These are phyloP conservation scores for Cyclura pinguis DNA, from an alignment of 2,797 vertebrate species.

Conservation along the genomic window DNA sequence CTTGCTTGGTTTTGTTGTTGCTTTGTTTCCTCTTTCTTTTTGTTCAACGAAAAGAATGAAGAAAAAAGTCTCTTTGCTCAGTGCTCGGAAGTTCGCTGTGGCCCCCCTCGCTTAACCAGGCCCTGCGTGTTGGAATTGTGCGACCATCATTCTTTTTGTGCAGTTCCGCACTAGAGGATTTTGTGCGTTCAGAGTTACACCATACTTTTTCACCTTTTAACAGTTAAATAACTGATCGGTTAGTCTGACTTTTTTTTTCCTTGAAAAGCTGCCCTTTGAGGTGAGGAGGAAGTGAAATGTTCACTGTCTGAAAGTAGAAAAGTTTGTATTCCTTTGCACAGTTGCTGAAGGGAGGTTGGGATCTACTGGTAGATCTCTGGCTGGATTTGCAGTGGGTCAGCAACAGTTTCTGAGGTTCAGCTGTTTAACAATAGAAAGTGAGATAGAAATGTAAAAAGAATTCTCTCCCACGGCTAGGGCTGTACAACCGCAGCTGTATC, in stretches of 20 bases:
- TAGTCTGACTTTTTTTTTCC: background rate
- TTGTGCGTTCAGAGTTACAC: background rate
- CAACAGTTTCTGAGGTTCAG: background rate
- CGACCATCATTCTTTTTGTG: background rate
- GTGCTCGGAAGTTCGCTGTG: rapidly evolving
- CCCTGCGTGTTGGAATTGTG: background rate
- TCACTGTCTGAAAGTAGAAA: background rate
- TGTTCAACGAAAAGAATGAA: no score
- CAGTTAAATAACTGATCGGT: background rate
- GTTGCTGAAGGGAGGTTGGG: background rate
- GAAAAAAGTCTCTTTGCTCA: background rate
- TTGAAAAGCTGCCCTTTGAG: background rate
- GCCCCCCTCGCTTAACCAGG: background rate
- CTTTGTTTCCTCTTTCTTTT: no score
- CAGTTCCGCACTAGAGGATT: background rate
- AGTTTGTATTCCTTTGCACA: background rate
- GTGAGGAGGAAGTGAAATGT: background rate
- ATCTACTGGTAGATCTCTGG: background rate
- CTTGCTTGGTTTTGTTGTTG: no score
- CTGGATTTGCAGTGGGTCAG: background rate
- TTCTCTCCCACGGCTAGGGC: background rate
- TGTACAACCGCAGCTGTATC: no score
- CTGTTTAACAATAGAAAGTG: background rate
- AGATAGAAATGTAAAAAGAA: background rate
- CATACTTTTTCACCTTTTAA: background rate